phyloP scores from a whole-genome alignment of 2,888 invertebrate genomes.

The Lasius fuliginosus region DNA sequence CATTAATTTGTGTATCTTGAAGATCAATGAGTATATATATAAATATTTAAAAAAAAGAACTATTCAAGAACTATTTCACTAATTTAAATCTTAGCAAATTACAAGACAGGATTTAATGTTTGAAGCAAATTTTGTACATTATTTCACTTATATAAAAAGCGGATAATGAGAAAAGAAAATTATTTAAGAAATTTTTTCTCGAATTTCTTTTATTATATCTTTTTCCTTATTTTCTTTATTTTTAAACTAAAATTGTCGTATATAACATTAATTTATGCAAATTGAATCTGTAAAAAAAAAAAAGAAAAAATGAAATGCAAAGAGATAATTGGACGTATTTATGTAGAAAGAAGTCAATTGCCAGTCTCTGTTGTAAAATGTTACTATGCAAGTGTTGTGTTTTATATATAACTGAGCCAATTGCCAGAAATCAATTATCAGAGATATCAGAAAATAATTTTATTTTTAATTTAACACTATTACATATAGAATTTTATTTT shows the following conservation, averaged over 20 bases:
- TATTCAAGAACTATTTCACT: not conserved
- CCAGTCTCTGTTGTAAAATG: not conserved
- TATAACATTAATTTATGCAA: not conserved
- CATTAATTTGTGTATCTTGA: not conserved
- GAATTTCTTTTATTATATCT: conserved; percentile 1
- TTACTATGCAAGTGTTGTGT: not conserved
- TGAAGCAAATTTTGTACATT: conserved; percentile 8
- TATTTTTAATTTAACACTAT: conserved; percentile 10
- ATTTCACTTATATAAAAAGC: not conserved
- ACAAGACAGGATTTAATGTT: not conserved
- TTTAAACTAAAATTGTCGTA: not conserved
- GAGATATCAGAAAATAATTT: not conserved
- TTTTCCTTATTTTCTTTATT: not conserved
- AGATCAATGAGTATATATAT: not conserved
- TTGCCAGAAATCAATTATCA: not conserved
- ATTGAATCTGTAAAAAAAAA: not conserved
- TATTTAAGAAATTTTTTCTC: not conserved
- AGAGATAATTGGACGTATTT: not conserved
- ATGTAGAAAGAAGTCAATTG: too few relatives aligned
- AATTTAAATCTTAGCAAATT: conserved; percentile 4
- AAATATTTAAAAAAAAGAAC: not conserved
- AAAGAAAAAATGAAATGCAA: not conserved
- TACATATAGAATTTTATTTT: not conserved
- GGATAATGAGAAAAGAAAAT: not conserved
- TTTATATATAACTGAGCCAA: not conserved